Evolutionary conservation across 2,888 invertebrate genomes (phyloP), one percentile per base, ranked within the genome.

Genomic region (Tenthredo mesomela): DNA sequence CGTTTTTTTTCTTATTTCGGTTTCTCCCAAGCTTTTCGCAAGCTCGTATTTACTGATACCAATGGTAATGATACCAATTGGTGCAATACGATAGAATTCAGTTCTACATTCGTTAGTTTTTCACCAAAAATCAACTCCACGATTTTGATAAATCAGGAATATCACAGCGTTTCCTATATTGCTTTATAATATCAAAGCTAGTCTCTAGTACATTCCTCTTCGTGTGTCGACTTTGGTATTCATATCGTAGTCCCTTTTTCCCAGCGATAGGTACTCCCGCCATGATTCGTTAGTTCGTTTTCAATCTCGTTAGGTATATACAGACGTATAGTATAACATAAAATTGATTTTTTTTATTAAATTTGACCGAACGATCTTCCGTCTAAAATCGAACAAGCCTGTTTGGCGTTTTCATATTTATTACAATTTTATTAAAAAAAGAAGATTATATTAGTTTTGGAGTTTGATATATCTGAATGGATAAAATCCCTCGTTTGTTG

Each of bases 241-340:
- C n/a, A 0, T 50, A 70, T 70, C n/a, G n/a, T 33, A 18, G 33
- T 71, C 71, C 71, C 71, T 40, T 40, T 29, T 25, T 15, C 18
- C 70, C n/a, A 70, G 37, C n/a, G 37, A 33, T 70, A 33, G 33
- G 33, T 33, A n/a, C 70, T 37, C 40, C n/a, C 33, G 33, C 40
- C n/a, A 5, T 33, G 9, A 12, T 33, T 71, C 37, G 37, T 40
- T 71, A n/a, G n/a, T 71, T 37, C 37, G 40, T 71, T 71, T 37
- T 71, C n/a, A 71, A 71, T 71, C 71, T 37, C 15, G 40, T 73
- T 40, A n/a, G n/a, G n/a, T n/a, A n/a, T n/a, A n/a, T n/a, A n/a
- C n/a, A n/a, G n/a, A n/a, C n/a, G n/a, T n/a, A 73, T 43, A 21
- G 21, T 73, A 67, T 25, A 33, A 33, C 67, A 4, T 43, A 9